Evolutionary conservation across 2,888 invertebrate genomes (phyloP).

Genomic region (Morpho deidamia): DNA sequence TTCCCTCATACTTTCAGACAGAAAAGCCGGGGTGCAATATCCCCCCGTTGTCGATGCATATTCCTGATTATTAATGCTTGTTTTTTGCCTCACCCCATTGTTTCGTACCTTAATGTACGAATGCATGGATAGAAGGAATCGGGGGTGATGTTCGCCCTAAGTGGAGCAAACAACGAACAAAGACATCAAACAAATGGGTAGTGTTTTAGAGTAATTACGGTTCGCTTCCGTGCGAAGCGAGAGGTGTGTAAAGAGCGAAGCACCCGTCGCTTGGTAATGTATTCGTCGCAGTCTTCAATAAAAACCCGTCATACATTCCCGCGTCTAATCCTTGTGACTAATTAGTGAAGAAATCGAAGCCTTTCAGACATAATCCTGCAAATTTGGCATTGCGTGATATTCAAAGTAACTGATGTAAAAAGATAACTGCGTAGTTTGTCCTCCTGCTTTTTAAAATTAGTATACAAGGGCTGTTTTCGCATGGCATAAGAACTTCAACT

Average conservation of each 20-base stretch:
- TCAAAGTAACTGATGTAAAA: neutral
- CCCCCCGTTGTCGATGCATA: constrained; percentile 66
- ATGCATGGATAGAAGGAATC: constrained; percentile 64
- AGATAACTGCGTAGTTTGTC: no score
- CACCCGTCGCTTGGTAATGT: constrained; percentile 41
- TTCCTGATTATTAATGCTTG: constrained; percentile 75
- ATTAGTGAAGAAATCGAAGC: constrained; percentile 26
- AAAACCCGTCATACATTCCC: constrained; percentile 27
- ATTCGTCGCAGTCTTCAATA: constrained; percentile 36
- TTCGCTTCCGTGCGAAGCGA: constrained; percentile 70
- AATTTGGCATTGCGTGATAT: constrained; percentile 11
- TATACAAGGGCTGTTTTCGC: neutral
- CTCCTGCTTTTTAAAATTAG: no score
- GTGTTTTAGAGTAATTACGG: constrained; percentile 78
- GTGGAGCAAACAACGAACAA: constrained; percentile 77
- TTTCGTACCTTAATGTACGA: constrained; percentile 62
- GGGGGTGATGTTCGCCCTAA: constrained; percentile 73
- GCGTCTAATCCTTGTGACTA: constrained; percentile 27
- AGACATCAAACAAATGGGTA: constrained; percentile 79
- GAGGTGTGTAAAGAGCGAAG: constrained; percentile 63
- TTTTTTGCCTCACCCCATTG: constrained; percentile 72
- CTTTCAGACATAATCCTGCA: constrained; percentile 13
- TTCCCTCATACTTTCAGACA: constrained; percentile 54
- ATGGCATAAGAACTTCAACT: no score
- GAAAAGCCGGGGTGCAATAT: constrained; percentile 43